These are phyloP conservation scores for Eudemis profundana DNA, from an alignment of 2,888 invertebrate species.

Conservation along the genomic window DNA sequence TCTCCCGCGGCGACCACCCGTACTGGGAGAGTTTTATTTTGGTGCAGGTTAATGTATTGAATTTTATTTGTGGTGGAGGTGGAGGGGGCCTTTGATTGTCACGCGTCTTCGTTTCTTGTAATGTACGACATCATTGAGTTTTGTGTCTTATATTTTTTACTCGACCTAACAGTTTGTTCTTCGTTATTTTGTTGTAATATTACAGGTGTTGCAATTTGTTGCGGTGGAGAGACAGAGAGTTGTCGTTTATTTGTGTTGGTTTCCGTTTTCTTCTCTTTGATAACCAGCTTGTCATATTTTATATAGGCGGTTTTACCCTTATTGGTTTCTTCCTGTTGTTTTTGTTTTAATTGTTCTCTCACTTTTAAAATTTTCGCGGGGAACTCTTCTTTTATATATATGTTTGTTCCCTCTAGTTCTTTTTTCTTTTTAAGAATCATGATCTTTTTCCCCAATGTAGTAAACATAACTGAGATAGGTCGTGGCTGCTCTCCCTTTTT, in stretches of 20 bases:
- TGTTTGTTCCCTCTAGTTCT: not conserved
- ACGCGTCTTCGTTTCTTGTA: not conserved
- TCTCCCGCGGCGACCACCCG: too few species aligned
- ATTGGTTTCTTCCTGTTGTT: not conserved
- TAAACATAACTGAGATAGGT: constrained; percentile 7
- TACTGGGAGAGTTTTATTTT: too few species aligned
- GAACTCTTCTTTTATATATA: constrained; percentile 16
- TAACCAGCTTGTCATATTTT: constrained; percentile 6
- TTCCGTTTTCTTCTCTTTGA: not conserved
- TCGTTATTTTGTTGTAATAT: not conserved
- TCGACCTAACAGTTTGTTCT: not conserved
- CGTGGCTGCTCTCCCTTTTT: not conserved
- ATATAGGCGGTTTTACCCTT: not conserved
- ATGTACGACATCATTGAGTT: not conserved
- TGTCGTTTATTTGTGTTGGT: not conserved
- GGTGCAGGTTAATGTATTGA: too few species aligned
- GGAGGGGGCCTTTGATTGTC: not conserved
- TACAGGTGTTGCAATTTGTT: not conserved
- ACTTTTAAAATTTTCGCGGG: constrained; percentile 1
- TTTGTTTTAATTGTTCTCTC: not conserved
- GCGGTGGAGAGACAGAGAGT: not conserved
- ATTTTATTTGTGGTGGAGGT: not conserved
- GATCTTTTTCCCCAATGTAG: constrained; percentile 10
- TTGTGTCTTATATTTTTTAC: constrained; percentile 5
- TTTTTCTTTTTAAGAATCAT: constrained; percentile 15